Percentiles rank a stretch among this genome's conserved stretches.
These are phyloP conservation scores for Balanococcus diminutus DNA, from an alignment of 2,888 invertebrate genomes.

Conservation along the genomic window DNA sequence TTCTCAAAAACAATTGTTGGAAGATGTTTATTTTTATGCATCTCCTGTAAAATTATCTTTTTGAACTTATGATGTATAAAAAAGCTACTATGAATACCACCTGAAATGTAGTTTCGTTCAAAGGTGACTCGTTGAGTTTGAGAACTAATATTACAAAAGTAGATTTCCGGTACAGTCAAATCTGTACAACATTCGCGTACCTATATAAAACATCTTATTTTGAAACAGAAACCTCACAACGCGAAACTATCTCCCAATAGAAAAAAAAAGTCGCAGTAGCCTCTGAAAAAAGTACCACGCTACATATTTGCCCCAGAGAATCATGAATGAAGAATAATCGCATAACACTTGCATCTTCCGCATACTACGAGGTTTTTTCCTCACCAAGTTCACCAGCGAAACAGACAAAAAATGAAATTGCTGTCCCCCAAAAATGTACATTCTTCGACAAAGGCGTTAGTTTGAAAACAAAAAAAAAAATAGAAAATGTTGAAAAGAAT, in stretches of 20 bases:
- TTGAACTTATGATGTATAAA: too few species aligned
- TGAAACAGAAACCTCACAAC: not conserved
- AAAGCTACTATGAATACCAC: too few species aligned
- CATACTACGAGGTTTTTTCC: not conserved
- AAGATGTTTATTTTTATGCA: too few species aligned
- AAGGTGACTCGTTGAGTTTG: too few species aligned
- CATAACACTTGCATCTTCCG: slow-evolving; percentile 13
- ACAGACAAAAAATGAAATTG: not conserved
- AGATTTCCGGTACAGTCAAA: not conserved
- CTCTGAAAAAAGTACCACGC: not conserved
- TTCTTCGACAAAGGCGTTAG: not conserved
- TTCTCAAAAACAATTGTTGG: too few species aligned
- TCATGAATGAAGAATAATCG: slow-evolving; percentile 24
- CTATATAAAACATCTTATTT: not conserved
- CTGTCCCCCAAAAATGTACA: not conserved
- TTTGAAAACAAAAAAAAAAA: not conserved
- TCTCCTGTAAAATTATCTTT: too few species aligned
- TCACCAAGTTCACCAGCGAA: not conserved
- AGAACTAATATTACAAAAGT: not conserved
- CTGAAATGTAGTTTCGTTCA: too few species aligned
- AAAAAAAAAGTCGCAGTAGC: not conserved
- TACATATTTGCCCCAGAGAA: not conserved
- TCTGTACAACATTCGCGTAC: not conserved
- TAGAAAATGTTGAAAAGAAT: not conserved
- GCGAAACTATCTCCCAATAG: not conserved